Evolutionary conservation across 2,888 invertebrate species (phyloP), one percentile per base, ranked within the genome.

Genomic region (Elegia similella): DNA sequence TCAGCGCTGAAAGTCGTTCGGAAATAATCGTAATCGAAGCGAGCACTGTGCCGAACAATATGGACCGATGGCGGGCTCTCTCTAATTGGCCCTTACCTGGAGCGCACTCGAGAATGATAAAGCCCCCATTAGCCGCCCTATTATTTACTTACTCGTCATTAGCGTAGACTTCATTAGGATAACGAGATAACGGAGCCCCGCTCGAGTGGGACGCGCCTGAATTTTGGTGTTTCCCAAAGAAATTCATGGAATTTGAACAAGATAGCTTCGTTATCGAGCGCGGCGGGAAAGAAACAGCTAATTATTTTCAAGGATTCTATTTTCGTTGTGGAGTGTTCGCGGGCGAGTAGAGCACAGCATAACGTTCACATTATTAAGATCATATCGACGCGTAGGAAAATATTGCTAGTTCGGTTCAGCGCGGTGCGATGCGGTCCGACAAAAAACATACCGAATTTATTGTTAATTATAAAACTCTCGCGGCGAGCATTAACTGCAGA

Each of bases 141-240:
- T 91, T 90, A 91, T 91, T 91, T 91, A 91, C 90, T 90, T 90
- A 90, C 90, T 91, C 91, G 88, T 90, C 90, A 91, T 91, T 91
- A 91, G 89, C 87, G 90, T 90, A 89, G 89, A 90, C 88, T 91
- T 91, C 90, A 91, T 91, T 91, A 91, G 90, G 89, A 88, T 90
- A 91, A 91, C 91, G 90, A 91, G 90, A 91, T 91, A 91, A 90
- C 88, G 85, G 86, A 85, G 85, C 84, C 80, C 76, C 68, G 65
- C 79, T 84, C 78, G 82, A 85, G 83, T 80, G 71, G 76, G 69
- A 73, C 42, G 72, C 70, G 75, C 74, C 78, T 73, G 73, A 77
- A 80, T 86, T 87, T 86, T 80, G 86, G 87, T 80, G 84, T 83
- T 87, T 88, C 82, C 79, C 75, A 84, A 78, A 73, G 66, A 74